phyloP scores from a whole-genome alignment of 1,140 invertebrate species.

The Octopus bimaculoides region DNA sequence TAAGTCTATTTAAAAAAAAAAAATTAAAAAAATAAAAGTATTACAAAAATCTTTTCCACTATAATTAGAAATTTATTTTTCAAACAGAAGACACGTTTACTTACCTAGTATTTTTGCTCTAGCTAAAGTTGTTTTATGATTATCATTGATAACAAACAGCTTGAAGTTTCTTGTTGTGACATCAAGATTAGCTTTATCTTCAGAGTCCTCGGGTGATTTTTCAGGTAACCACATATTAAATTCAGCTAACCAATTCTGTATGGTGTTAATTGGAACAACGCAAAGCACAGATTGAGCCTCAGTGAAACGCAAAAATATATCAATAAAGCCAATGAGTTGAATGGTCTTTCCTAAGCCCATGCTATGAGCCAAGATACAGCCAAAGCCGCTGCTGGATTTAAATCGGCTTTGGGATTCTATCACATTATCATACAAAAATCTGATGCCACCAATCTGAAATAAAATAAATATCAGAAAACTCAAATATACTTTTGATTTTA shows the following conservation, averaged over 20 bases:
- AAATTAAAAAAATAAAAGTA: no score
- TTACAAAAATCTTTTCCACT: no score
- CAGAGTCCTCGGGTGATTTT: constrained; percentile 21
- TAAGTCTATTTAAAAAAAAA: no score
- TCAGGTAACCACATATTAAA: constrained; percentile 93
- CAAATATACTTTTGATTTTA: no score
- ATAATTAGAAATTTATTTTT: no score
- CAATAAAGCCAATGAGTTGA: constrained; percentile 84
- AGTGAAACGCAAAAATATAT: constrained; percentile 90
- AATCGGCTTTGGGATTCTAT: constrained; percentile 87
- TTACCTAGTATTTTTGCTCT: constrained; percentile 70
- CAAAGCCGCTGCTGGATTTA: constrained; percentile 88
- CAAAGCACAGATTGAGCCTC: constrained; percentile 85
- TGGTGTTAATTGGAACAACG: constrained; percentile 98
- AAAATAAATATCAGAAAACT: constrained; percentile 10
- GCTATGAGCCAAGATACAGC: constrained; percentile 96
- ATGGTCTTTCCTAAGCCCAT: constrained; percentile 99
- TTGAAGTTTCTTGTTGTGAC: constrained; percentile 77
- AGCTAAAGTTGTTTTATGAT: constrained; percentile 85
- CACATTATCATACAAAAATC: constrained; percentile 95
- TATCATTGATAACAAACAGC: constrained; percentile 89
- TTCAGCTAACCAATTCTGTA: constrained; percentile 97
- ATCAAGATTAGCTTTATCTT: constrained; percentile 14
- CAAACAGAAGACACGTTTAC: constrained; percentile 15
- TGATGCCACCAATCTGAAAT: constrained; percentile 85